Evolutionary conservation across 1,140 invertebrate genomes (phyloP).

Genomic region (Cataglyphis hispanica): DNA sequence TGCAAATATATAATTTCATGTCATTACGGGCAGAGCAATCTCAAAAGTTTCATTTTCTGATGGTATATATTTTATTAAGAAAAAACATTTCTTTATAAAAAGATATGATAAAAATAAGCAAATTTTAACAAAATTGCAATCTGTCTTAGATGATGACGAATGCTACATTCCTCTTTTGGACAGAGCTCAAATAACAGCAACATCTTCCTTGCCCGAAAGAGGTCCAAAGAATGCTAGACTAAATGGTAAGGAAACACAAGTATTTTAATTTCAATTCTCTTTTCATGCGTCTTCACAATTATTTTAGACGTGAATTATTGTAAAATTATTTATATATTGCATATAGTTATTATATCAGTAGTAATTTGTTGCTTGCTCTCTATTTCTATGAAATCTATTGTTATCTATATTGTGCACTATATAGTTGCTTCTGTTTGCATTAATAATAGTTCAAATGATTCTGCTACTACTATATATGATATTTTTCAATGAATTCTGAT

Average conservation of each 20-base stretch:
- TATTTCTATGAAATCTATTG: conserved; percentile 44
- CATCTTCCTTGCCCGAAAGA: conserved; percentile 92
- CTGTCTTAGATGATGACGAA: conserved; percentile 89
- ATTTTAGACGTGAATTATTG: conserved; percentile 36
- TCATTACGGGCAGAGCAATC: neutral
- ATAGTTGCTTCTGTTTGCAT: conserved; percentile 54
- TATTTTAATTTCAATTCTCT: neutral
- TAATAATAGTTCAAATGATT: conserved; percentile 34
- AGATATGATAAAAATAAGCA: neutral
- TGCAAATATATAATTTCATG: neutral
- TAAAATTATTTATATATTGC: conserved; percentile 12
- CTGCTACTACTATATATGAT: conserved; percentile 46
- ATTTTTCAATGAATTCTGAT: conserved; percentile 8
- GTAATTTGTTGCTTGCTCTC: conserved; percentile 70
- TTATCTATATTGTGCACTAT: conserved; percentile 47
- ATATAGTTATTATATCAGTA: conserved; percentile 11
- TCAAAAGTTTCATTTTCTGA: neutral
- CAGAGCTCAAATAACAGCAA: conserved; percentile 91
- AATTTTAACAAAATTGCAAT: conserved; percentile 14
- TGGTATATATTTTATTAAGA: neutral
- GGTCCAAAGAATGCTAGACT: conserved; percentile 93
- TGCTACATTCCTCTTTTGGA: conserved; percentile 93
- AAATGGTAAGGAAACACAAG: conserved; percentile 89
- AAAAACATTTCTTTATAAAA: neutral
- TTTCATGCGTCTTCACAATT: conserved; percentile 14